Conservation (phyloP, 2,888 invertebrate genomes). For the Ptychoptera contaminata region DNA sequence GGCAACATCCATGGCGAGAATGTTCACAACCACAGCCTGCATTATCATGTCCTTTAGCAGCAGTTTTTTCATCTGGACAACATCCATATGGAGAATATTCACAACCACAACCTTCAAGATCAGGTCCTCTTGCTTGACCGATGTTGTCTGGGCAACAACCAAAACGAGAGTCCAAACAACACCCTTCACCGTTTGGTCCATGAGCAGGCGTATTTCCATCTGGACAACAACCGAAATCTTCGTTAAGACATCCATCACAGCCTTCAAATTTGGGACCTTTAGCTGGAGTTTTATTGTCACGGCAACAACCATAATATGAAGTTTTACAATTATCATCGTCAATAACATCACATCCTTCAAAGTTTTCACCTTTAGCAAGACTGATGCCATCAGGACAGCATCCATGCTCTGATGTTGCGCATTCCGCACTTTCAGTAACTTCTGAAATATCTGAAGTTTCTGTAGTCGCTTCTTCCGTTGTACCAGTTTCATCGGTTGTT, state of each 20-base stretch:
- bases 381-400: slow-evolving; percentile 57
- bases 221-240: slow-evolving; percentile 72
- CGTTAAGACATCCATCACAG: slow-evolving; percentile 54
- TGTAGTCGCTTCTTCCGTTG: slow-evolving; percentile 7
- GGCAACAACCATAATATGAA: slow-evolving; percentile 59
- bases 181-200: slow-evolving; percentile 68
- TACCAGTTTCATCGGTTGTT: slow-evolving; percentile 12
- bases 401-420: slow-evolving; percentile 25
- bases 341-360: slow-evolving; percentile 18
- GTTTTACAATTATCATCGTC: slow-evolving; percentile 32
- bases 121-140: slow-evolving; percentile 62
- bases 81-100: slow-evolving; percentile 62
- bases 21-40: slow-evolving; percentile 72
- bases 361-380: slow-evolving; percentile 41
- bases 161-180: slow-evolving; percentile 52
- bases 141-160: slow-evolving; percentile 91
- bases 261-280: slow-evolving; percentile 54
- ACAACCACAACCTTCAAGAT: slow-evolving; percentile 66
- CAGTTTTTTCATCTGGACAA: slow-evolving; percentile 67
- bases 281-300: slow-evolving; percentile 48
- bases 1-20: slow-evolving; percentile 65
- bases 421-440: slow-evolving; percentile 5
- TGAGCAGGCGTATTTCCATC: slow-evolving; percentile 74
- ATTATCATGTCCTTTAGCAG: slow-evolving; percentile 61
- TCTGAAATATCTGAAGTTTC: slow-evolving; percentile 7